These are phyloP conservation scores for Nasonia oneida DNA, from an alignment of 2,888 invertebrate genomes.

Conservation along the genomic window DNA sequence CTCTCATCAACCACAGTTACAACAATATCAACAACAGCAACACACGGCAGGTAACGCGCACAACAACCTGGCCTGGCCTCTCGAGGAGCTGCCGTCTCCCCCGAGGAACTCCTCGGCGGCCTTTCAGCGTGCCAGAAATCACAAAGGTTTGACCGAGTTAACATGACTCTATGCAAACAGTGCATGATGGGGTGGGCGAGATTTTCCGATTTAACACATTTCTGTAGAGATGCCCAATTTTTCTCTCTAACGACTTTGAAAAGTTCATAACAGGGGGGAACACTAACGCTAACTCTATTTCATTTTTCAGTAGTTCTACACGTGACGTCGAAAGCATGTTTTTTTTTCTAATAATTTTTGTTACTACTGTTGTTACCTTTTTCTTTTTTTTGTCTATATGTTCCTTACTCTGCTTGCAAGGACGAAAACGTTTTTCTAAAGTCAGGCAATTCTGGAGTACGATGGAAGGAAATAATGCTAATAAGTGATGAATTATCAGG, in stretches of 20 bases:
- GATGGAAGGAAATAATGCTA: slow-evolving; percentile 76
- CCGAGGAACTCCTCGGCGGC: slow-evolving; percentile 70
- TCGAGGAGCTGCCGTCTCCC: slow-evolving; percentile 71
- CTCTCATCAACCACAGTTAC: slow-evolving; percentile 64
- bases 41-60: slow-evolving; percentile 30
- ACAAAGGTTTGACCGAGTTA: slow-evolving; percentile 75
- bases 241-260: neutral
- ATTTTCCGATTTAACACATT: neutral
- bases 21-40: slow-evolving; percentile 61
- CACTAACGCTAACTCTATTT: slow-evolving; percentile 35
- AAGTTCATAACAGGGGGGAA: slow-evolving; percentile 19
- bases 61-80: slow-evolving; percentile 68
- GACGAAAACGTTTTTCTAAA: slow-evolving; percentile 78
- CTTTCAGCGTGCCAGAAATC: slow-evolving; percentile 73
- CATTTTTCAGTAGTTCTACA: slow-evolving; percentile 4
- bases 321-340: neutral
- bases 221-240: neutral
- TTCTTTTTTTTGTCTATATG: slow-evolving; percentile 57
- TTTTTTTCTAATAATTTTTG: slow-evolving; percentile 17
- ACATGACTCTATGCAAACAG: neutral
- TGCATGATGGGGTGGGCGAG: neutral
- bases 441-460: slow-evolving; percentile 79
- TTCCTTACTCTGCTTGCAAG: slow-evolving; percentile 69
- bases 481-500: slow-evolving; percentile 67
- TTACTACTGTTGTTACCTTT: slow-evolving; percentile 54